phyloP scores from a whole-genome alignment of 2,797 vertebrate species.

The Acanthiza pusilla region DNA sequence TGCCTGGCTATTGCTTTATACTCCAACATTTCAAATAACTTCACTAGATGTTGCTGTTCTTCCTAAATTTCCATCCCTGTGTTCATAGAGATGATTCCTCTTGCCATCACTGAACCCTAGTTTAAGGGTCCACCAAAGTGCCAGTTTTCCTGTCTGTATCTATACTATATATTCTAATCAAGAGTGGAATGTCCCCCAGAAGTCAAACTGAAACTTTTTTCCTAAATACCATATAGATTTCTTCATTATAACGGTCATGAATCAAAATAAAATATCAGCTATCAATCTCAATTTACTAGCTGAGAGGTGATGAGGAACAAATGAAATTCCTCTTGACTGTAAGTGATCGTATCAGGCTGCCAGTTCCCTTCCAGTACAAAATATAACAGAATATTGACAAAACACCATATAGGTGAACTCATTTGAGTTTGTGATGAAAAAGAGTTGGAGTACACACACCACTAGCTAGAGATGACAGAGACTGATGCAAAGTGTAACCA shows the following conservation, averaged over 20 bases:
- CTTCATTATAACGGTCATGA: background rate
- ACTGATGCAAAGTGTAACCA: background rate
- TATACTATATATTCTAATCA: background rate
- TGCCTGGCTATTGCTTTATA: background rate
- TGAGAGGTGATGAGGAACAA: background rate
- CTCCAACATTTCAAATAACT: background rate
- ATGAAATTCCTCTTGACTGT: background rate
- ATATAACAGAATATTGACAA: background rate
- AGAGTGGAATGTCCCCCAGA: background rate
- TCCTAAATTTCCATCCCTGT: background rate
- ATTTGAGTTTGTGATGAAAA: background rate
- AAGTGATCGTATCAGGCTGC: background rate
- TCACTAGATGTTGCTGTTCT: background rate
- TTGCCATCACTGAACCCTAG: background rate
- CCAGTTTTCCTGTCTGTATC: background rate
- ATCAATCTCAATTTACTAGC: background rate
- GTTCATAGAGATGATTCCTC: background rate
- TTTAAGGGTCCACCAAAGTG: background rate
- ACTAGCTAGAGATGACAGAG: background rate
- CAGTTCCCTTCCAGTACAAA: background rate
- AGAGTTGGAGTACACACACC: background rate
- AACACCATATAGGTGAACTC: background rate
- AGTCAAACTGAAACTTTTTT: background rate
- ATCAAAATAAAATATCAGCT: background rate
- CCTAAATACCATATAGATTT: background rate